Base-by-base conservation (phyloP, 2,888 invertebrate species). In the Lathronympha strigana region DNA sequence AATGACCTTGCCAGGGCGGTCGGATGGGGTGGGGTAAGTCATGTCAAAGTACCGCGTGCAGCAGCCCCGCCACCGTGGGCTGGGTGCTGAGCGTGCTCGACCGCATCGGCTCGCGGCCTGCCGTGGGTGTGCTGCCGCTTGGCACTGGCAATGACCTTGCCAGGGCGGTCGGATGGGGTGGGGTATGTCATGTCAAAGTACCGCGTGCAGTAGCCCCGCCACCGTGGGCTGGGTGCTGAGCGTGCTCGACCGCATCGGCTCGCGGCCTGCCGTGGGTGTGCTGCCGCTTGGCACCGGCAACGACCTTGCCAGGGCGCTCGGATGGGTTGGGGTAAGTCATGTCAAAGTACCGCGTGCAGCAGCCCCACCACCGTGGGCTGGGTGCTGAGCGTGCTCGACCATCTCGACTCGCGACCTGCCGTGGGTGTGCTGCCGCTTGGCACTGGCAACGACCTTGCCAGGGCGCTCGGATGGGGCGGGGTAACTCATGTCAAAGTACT, bases 21-120 rank as follows among this genome's bases (percentile, higher is more conserved):
- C 13, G 98, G 99, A 58, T 99, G 99, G 99, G 98, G 99, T 63
- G 97, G 98, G 77, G 97, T 97, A 88, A 94, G 94, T 11, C 11
- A 9, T 13, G 8, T 40, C 15, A 4, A 5, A 13, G 13, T 36
- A 8, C 1, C 1, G n/a, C n/a, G n/a, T 99, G 99, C 82, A 99
- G 99, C 17, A 99, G 99, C 0, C 99, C 99, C 82, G 99, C 99
- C 47, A 99, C 99, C 0, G 99, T 98, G 31, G 99, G 99, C 67
- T 99, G 99, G 99, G 97, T 99, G 67, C 93, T 99, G 61, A 98
- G 98, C 73, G 95, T 98, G 68, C 94, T 99, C 71, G 99, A 99
- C 91, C 95, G 96, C 82, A 95, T 99, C 69, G 95, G 95, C 68
- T 94, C 97, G 61, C 92, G 93, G 55, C 97, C 98, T 0, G 97